A percentile compares a stretch with the other conserved stretches of the same genome.
Conservation (phyloP, 2,888 invertebrate genomes). For the Lottia gigantea region DNA sequence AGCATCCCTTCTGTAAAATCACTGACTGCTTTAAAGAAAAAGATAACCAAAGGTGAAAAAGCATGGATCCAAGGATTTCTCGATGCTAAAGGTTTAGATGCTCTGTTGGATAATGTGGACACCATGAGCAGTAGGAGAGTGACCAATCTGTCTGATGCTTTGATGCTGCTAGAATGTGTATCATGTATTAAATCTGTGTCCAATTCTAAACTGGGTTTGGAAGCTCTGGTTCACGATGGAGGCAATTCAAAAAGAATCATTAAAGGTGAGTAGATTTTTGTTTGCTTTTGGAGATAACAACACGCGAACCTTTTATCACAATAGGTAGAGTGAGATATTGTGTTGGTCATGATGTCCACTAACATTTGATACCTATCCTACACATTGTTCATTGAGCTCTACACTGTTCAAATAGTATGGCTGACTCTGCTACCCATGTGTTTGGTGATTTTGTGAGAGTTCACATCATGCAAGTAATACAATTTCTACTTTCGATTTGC, state of each 20-base stretch:
- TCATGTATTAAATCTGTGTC: slow-evolving; percentile 71
- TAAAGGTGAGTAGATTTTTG: slow-evolving; percentile 72
- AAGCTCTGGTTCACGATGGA: slow-evolving; percentile 93
- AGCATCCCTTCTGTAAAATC: slow-evolving; percentile 48
- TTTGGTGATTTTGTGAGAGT: no score
- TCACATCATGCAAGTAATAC: no score
- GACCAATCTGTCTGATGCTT: slow-evolving; percentile 59
- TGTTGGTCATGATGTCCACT: no score
- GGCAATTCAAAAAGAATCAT: slow-evolving; percentile 92
- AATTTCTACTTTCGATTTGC: no score
- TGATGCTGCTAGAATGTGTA: slow-evolving; percentile 63
- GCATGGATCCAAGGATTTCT: slow-evolving; percentile 64
- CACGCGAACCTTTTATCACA: no score
- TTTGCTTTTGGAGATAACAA: no score
- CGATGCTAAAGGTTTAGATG: slow-evolving; percentile 55
- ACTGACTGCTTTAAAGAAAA: slow-evolving; percentile 55
- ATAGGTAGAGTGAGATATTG: no score
- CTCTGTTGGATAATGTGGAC: slow-evolving; percentile 58
- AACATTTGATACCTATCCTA: no score
- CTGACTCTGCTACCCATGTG: no score
- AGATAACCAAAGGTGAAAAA: slow-evolving; percentile 48
- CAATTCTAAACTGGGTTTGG: slow-evolving; percentile 93
- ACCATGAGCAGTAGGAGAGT: slow-evolving; percentile 55
- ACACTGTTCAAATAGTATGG: no score
- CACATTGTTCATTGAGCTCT: no score